Evolutionary conservation across 1,140 invertebrate genomes (phyloP), one percentile per base, ranked within the genome.

Genomic region (Hirudo medicinalis): DNA sequence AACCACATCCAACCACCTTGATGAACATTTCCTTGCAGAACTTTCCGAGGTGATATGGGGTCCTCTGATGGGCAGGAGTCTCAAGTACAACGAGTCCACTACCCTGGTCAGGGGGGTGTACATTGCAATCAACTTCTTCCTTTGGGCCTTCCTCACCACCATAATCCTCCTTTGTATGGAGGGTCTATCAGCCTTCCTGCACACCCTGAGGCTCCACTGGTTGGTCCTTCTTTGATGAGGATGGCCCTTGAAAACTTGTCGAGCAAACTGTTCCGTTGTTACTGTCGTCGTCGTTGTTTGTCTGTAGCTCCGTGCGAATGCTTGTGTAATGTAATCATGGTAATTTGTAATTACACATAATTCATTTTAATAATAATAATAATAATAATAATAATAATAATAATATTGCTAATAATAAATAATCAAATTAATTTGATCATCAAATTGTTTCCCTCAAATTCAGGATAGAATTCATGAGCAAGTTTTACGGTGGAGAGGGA

Each of bases 191-290:
- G 95, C 95, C 60, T 99, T 99, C 84, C 85, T 99, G 70, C 95
- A 99, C 80, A 96, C 94, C 5, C 87, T 99, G 71, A 90, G 95
- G 86, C 85, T 99, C 71, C 96, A 99, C 83, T 99, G 95, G 95
- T 96, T 84, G 78, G 80, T 81, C 78, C 43, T 43, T 43, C 55
- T 25, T 27, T 11, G 22, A 32, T 63, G 22, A 6, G 57, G 9
- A 5, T 13, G n/a, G 20, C 20, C 20, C 20, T 57, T n/a, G 25
- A n/a, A n/a, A 3, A 5, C 25, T 25, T n/a, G 55, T 5, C 25
- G 25, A 20, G 5, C 5, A 9, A 27, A 57, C 9, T 57, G 55
- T 9, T 49, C 15, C 1, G 9, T 49, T 49, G 43, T 5, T 8
- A 49, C 11, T 49, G 43, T 49, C 15, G 43, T 5, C 11, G 43